Evolutionary conservation across 35 echinoderm and acorn worm species (phyloP), one percentile per base, ranked within the genome.

Genomic region (Strongylocentrotus purpuratus): DNA sequence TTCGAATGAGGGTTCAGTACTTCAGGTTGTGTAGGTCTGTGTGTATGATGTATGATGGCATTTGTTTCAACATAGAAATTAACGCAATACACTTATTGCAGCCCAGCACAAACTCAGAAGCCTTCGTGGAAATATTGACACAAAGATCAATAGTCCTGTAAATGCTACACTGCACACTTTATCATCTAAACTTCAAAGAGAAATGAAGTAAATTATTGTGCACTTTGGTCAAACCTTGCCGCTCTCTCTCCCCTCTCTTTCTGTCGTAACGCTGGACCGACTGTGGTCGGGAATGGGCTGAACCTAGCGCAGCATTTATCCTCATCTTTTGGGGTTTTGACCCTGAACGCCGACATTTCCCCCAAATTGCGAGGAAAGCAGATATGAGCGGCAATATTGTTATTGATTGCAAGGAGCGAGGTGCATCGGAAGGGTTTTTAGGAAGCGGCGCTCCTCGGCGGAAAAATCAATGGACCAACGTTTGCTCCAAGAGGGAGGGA

Each of bases 401-500:
- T 78, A 78, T 78, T 78, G 65, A 78, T 78, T 78, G 65, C 22
- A 78, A 28, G 65, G 65, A 78, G 65, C 65, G 65, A 78, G 20
- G 65, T 78, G 65, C 65, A 78, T n/a, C 65, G 65, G 65, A 78
- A 78, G 65, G 65, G 65, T 78, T 78, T 78, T 78, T 78, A 78
- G 25, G 65, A 78, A 78, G 25, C 22, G 65, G 20, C 65, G 65
- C 65, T 78, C 65, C 7, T 78, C 65, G 65, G 65, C 65, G 7
- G 65, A 78, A 78, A 78, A 78, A 78, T 78, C 65, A 78, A 78
- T 78, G 65, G 65, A 28, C 65, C 65, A 78, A 78, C 65, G 65
- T 78, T 78, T 78, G 65, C 65, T 78, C 65, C n/a, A 18, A 78
- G 65, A 78, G 20, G 5, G 28, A n/a, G 20, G 65, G 65, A 78